phyloP scores from a whole-genome alignment of 2,888 invertebrate genomes.

The Adelognathus sp. region DNA sequence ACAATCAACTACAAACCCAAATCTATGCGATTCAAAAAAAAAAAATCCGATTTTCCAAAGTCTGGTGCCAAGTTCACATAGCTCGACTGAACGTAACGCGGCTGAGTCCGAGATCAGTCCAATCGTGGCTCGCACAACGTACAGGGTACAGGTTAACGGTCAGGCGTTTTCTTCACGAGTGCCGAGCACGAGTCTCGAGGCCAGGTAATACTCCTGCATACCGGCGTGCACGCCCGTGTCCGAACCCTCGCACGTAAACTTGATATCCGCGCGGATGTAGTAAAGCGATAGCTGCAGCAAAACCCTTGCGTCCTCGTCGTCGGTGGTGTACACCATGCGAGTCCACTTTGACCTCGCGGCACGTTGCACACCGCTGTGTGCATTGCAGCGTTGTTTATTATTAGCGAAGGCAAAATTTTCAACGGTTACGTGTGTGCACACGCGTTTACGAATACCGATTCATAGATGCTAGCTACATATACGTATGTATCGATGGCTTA shows the following conservation, averaged over 20 bases:
- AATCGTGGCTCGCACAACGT: conserved; percentile 2
- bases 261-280: background rate
- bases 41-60: background rate
- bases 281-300: conserved; percentile 15
- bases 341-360: conserved; percentile 28
- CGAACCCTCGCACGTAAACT: background rate
- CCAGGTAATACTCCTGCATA: conserved; percentile 14
- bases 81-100: conserved; percentile 27
- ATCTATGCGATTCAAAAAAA: background rate
- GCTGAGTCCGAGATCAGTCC: conserved; percentile 28
- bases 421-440: conserved; percentile 8
- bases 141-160: background rate
- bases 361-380: conserved; percentile 2
- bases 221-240: background rate
- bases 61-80: no score
- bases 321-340: conserved; percentile 22
- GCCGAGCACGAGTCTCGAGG: conserved; percentile 32
- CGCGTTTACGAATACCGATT: background rate
- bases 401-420: conserved; percentile 49
- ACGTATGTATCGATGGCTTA: no score
- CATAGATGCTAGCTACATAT: background rate
- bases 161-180: background rate
- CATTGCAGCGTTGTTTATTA: conserved; percentile 48
- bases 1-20: no score
- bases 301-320: conserved; percentile 29